Evolutionary conservation across 1,140 invertebrate genomes (phyloP).

Genomic region (Cardiocondyla obscurior): DNA sequence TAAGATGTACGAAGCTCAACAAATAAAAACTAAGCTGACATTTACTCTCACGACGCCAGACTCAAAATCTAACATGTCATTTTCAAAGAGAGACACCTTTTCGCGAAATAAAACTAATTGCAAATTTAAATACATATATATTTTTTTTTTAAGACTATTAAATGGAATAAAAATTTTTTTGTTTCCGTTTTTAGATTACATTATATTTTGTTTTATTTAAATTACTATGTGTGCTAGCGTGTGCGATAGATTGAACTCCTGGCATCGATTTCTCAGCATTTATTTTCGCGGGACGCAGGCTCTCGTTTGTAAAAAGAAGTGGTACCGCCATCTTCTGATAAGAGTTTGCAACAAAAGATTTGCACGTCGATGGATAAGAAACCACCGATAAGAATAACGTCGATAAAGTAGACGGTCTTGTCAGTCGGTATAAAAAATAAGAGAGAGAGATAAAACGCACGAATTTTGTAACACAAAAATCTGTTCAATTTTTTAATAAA

Average conservation of each 20-base stretch:
- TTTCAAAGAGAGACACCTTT: background rate
- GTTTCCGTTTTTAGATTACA: background rate
- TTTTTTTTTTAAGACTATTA: no score
- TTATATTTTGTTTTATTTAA: background rate
- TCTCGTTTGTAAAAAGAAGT: background rate
- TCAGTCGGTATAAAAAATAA: slow-evolving; percentile 50
- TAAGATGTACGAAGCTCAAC: no score
- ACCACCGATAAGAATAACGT: background rate
- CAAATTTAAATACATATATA: no score
- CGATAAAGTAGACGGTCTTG: slow-evolving; percentile 38
- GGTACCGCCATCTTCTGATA: slow-evolving; percentile 51
- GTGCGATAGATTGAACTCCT: no score
- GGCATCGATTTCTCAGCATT: no score
- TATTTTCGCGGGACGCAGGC: background rate
- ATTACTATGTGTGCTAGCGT: no score
- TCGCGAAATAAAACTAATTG: background rate
- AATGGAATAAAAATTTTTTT: background rate
- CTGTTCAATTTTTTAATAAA: no score
- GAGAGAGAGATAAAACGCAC: background rate
- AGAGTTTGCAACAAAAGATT: background rate
- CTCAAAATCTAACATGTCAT: no score
- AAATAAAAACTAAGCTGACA: no score
- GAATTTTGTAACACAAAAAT: no score
- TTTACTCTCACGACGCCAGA: no score
- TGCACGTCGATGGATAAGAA: background rate